Conservation (phyloP, 1,140 invertebrate genomes). For the Heliconius congener region DNA sequence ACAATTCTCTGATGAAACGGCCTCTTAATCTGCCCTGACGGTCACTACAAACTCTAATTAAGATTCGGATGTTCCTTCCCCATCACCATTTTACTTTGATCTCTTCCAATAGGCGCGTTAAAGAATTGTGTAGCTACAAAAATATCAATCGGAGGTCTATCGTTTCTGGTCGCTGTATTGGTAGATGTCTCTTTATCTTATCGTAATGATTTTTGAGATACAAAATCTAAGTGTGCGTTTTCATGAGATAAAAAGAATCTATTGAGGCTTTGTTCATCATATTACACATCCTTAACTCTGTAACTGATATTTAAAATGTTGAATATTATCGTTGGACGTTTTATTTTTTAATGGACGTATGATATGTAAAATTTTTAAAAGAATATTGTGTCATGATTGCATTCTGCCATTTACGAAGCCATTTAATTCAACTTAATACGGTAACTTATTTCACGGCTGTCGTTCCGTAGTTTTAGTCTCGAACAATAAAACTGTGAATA, state of each 20-base stretch:
- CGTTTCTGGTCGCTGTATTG: constrained; percentile 33
- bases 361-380: constrained; percentile 3
- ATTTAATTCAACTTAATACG: not conserved
- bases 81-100: constrained; percentile 46
- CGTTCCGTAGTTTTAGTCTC: constrained; percentile 14
- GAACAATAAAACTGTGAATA: constrained; percentile 40
- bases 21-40: constrained; percentile 70
- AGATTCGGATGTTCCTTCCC: constrained; percentile 52
- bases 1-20: constrained; percentile 72
- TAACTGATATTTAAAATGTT: constrained; percentile 38
- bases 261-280: constrained; percentile 34
- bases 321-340: not conserved
- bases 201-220: constrained; percentile 74
- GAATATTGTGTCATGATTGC: constrained; percentile 7
- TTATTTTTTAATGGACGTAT: not conserved
- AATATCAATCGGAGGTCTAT: not conserved
- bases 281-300: constrained; percentile 38
- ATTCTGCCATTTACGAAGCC: constrained; percentile 7
- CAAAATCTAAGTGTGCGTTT: constrained; percentile 72
- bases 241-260: constrained; percentile 43
- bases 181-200: constrained; percentile 64
- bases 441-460: constrained; percentile 13
- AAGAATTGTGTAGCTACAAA: not conserved
- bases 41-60: constrained; percentile 73
- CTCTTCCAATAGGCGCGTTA: constrained; percentile 13